Base-by-base conservation (phyloP, 2,888 invertebrate species). In the Laothoe populi region DNA sequence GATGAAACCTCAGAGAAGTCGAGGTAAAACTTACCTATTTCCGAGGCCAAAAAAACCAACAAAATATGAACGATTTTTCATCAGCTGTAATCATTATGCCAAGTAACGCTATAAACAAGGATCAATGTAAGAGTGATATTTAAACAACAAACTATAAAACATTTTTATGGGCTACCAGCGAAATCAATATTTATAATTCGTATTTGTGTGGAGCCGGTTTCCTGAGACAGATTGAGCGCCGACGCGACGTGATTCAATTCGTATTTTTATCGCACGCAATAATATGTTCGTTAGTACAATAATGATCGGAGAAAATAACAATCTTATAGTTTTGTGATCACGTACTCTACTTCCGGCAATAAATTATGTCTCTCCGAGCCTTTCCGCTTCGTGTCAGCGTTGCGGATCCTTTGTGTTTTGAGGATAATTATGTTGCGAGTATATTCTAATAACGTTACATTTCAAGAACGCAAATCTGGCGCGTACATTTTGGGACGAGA, bases 171-270 rank as follows among this genome's bases (percentile, higher is more conserved):
- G 48, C 38, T 42, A 42, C 42, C 35, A 35, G 16, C 53, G 35
- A 53, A 53, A 53, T 53, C 53, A 53, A 53, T 53, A 31, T 53
- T 48, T 35, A 53, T 53, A 53, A 53, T 53, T 31, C 19, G 35
- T 19, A 53, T 53, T 53, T 53, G 35, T 35, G 31, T 53, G 4
- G 53, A 35, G 53, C 19, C 53, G 11, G 35, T 53, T 53, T 35
- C 53, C 35, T 53, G 31, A 35, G 53, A 53, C 48, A 48, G 24
- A 48, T 48, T 48, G 48, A 26, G 16, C 8, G 44, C 19, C 31
- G 31, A 49, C 53, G 53, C 53, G 19, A 53, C 35, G 53, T 53
- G 63, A 74, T 72, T 73, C 69, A 65, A 74, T 74, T 66, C 65
- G 68, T 42, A 58, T 58, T 59, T 58, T 59, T 59, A 59, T 59